Evolutionary conservation across 2,888 invertebrate genomes (phyloP), one percentile per base, ranked within the genome.

Genomic region (Bugula neritina): DNA sequence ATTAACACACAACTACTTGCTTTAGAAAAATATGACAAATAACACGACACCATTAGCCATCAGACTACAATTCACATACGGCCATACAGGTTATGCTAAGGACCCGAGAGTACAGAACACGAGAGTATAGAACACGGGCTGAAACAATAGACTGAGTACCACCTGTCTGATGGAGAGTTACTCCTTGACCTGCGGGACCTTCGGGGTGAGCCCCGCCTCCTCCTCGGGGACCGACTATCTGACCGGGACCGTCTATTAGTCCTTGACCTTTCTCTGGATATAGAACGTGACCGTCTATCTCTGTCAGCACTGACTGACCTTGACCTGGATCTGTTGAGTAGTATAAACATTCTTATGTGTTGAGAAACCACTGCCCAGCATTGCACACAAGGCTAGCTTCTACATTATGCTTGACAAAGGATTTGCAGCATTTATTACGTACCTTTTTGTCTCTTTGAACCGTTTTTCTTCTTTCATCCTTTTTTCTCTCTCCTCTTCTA

Each of bases 401-500:
- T n/a, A n/a, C n/a, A n/a, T n/a, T n/a, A n/a, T n/a, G n/a, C n/a
- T n/a, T n/a, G n/a, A n/a, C n/a, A n/a, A n/a, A n/a, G n/a, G n/a
- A n/a, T n/a, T n/a, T n/a, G n/a, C n/a, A n/a, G n/a, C n/a, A n/a
- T n/a, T n/a, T n/a, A n/a, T n/a, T n/a, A n/a, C 34, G 27, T 71
- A 29, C 27, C 29, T 1, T 57, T 27, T 3, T 71, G 55, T 63
- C 71, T 76, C 75, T 76, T 75, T 71, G 76, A 76, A 55, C 73
- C 74, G 71, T 75, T 75, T 74, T 75, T 74, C 75, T 72, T 71
- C 75, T 74, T 74, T 76, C 73, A 72, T 71, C 57, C 63, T 71
- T 21, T 75, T 74, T 74, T 78, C 76, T 31, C 71, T 54, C 71
- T 80, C 79, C 79, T 93, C 92, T 82, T 93, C 94, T 80, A 91